Evolutionary conservation across 1,140 invertebrate species (phyloP).

Genomic region (Eupristina koningsbergeri): DNA sequence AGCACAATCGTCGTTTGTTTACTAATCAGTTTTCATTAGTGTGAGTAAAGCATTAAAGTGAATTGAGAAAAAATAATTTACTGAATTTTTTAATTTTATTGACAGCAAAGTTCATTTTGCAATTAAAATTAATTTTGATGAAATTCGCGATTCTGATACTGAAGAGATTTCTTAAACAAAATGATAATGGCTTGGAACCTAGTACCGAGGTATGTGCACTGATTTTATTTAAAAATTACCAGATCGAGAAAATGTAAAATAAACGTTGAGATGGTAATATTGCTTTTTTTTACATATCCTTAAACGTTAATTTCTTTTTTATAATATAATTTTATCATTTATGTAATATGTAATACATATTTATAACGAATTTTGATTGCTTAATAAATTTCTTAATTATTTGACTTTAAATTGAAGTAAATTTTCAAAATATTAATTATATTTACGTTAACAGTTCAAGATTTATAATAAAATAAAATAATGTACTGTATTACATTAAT

Average conservation of each 20-base stretch:
- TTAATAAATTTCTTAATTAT: no score
- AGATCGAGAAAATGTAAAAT: not conserved
- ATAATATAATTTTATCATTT: not conserved
- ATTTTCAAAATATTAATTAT: no score
- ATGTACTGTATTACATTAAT: no score
- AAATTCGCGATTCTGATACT: not conserved
- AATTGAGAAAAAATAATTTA: not conserved
- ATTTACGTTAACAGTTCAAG: no score
- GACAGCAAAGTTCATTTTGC: not conserved
- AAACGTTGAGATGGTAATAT: not conserved
- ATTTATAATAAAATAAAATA: no score
- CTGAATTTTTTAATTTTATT: conserved; percentile 11
- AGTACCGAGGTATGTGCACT: conserved; percentile 21
- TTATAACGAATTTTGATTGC: no score
- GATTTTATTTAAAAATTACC: not conserved
- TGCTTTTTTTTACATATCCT: not conserved
- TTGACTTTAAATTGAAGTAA: no score
- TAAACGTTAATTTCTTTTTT: not conserved
- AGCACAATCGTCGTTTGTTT: conserved; percentile 42
- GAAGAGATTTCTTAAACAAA: not conserved
- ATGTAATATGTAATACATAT: no score
- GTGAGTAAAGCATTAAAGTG: not conserved
- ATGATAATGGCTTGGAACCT: conserved; percentile 32
- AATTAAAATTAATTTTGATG: not conserved
- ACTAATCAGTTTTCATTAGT: conserved; percentile 42